Evolutionary conservation across 2,888 invertebrate genomes (phyloP), one percentile per base, ranked within the genome.

Genomic region (Lordiphosa fenestrarum): DNA sequence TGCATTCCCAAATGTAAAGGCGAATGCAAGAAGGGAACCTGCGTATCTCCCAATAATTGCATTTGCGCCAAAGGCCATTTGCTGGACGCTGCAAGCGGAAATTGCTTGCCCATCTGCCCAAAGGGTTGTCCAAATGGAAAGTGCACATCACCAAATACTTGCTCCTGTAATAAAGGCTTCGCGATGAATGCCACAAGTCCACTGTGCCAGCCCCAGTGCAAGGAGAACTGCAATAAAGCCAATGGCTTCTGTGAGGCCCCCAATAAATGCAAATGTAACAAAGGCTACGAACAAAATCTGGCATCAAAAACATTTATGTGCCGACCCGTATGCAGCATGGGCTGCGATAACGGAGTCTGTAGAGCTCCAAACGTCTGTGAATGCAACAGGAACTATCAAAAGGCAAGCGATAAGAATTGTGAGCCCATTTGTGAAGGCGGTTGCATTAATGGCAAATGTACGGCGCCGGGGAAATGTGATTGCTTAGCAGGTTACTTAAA

Each of bases 141-240:
- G 1, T 90, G 90, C 61, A 52, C 83, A 0, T 90, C 90, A 0
- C 92, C 93, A 0, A 91, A 92, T 63, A 85, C 89, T 0, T 94
- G 94, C 80, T 88, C 83, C 6, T 94, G 94, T 72, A 87, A 89
- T n/a, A 71, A 88, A 6, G 93, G 92, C 0, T 93, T 89, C 71
- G 77, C 85, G 2, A 90, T 1, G 87, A 63, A 82, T 42, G 30
- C 49, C 0, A 56, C 67, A n/a, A 59, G 71, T 3, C 85, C 86
- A 15, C 52, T 54, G 4, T 90, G 90, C 58, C 54, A 76, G 13
- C 88, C 88, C 0, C 15, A 66, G 0, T 78, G 84, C 36, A 7
- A 41, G 10, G 33, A 55, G 3, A 30, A 69, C 36, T 68, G 68
- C 37, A 33, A 2, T 9, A 19, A 15, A 1, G 19, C 4, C n/a